phyloP scores from a whole-genome alignment of 2,888 invertebrate genomes.

The Drosophila fulvimacula region DNA sequence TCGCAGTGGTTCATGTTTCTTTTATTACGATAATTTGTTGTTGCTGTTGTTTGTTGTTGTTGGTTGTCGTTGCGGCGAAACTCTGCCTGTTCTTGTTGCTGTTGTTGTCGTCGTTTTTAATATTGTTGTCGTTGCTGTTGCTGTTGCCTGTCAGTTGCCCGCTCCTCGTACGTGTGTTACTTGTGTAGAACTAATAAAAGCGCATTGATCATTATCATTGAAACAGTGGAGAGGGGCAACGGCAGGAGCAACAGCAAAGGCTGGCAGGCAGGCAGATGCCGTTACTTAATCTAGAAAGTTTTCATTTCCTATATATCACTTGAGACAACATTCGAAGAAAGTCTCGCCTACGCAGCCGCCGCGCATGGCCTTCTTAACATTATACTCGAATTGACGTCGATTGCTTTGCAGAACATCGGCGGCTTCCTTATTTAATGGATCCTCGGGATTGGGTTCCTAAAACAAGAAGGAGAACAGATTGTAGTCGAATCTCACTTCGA shows the following conservation, averaged over 20 bases:
- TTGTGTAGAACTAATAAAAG: conserved; percentile 83
- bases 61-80: conserved; percentile 13
- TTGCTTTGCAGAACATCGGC: conserved; percentile 98
- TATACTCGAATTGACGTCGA: conserved; percentile 96
- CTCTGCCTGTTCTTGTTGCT: conserved; percentile 15
- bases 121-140: conserved; percentile 22
- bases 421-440: conserved; percentile 99
- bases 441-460: conserved; percentile 99
- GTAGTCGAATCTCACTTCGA: neutral
- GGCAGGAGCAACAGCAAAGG: conserved; percentile 63
- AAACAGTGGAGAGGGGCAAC: conserved; percentile 29
- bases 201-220: conserved; percentile 81
- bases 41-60: conserved; percentile 34
- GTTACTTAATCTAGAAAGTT: conserved; percentile 84
- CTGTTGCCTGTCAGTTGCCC: neutral
- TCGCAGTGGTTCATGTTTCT: conserved; percentile 43
- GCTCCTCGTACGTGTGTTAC: conserved; percentile 3
- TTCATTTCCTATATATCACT: conserved; percentile 90
- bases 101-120: conserved; percentile 4
- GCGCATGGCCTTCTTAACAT: conserved; percentile 97
- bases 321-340: conserved; percentile 98
- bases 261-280: conserved; percentile 78
- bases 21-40: conserved; percentile 71
- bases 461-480: conserved; percentile 8
- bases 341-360: conserved; percentile 97